phyloP scores from a whole-genome alignment of 2,113 vertebrate species.

The Haplochromis burtoni region DNA sequence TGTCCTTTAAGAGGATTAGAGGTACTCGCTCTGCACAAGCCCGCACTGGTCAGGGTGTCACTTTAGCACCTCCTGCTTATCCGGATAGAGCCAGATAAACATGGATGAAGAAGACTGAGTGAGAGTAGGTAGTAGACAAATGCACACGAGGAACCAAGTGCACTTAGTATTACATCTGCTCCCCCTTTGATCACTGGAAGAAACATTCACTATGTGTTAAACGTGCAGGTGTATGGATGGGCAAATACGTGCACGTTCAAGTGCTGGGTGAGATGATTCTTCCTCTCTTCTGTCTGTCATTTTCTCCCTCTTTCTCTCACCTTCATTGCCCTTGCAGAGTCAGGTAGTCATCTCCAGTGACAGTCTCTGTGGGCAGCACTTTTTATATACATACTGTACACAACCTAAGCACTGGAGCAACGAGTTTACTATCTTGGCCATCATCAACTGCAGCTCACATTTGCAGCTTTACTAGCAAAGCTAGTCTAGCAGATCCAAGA shows the following conservation, averaged over 20 bases:
- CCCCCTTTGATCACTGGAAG: not conserved
- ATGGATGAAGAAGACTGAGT: slow-evolving; percentile 36
- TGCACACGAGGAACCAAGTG: not conserved
- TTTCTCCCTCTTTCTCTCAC: not conserved
- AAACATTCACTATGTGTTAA: not conserved
- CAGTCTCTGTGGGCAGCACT: slow-evolving; percentile 35
- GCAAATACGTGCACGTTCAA: not conserved
- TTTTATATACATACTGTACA: slow-evolving; percentile 30
- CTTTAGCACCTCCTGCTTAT: slow-evolving; percentile 56
- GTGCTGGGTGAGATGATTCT: slow-evolving; percentile 29
- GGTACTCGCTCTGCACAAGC: not conserved
- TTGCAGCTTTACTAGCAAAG: not conserved
- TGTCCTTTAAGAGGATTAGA: slow-evolving; percentile 63
- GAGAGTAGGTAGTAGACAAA: slow-evolving; percentile 3
- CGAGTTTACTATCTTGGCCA: not conserved
- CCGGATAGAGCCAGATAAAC: slow-evolving; percentile 50
- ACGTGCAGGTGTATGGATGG: not conserved
- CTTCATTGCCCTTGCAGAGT: slow-evolving; percentile 56
- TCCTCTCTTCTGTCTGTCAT: not conserved
- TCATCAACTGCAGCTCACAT: not conserved
- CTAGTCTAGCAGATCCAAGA: not conserved
- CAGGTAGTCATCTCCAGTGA: slow-evolving; percentile 57
- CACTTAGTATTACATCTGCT: not conserved
- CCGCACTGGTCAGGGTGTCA: slow-evolving; percentile 47
- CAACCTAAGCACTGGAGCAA: not conserved